Base-by-base conservation (phyloP, 1,140 invertebrate genomes). In the Nylanderia fulva region DNA sequence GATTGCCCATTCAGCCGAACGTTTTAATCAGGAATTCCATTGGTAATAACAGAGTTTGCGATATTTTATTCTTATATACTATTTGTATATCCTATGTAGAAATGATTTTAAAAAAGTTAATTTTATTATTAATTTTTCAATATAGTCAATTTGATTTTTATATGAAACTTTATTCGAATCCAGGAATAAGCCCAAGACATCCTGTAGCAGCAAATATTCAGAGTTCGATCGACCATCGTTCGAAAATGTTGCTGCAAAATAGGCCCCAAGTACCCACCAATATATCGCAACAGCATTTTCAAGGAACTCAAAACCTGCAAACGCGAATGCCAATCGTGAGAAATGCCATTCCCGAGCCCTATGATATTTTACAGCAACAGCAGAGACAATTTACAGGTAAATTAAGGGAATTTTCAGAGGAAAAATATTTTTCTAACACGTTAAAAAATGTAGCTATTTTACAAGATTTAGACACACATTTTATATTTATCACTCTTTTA, bases 201-300 rank as follows among this genome's bases (percentile, higher is more conserved):
- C 91, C 92, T 36, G 87, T 88, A 79, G 83, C 91, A 56, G 84
- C 85, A 52, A 94, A 91, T 77, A 90, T 94, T 45, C 95, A 96
- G 71, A 93, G 93, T 72, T 64, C 75, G 9, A 90, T 96, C 4
- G 95, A 96, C 90, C 94, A 94, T 24, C 93, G 95, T 54, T 94
- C 94, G 42, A 93, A 95, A 87, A 93, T 95, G 88, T 86, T 96
- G 45, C 80, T 96, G 4, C 95, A 95, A 86, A 82, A 54, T 79
- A 91, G 93, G 85, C 91, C 93, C 11, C 91, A 91, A 60, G 86
- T 91, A 42, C 71, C 91, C 18, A 88, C 91, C 66, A 86, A 87
- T 39, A 86, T 93, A 66, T 72, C 90, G 45, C 92, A 91, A 42
- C 93, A 94, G 52, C 93, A 94, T 76, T 94, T 93, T 39, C 93